Base-by-base conservation (phyloP, 2,888 invertebrate genomes). In the Polydrusus tereticollis region DNA sequence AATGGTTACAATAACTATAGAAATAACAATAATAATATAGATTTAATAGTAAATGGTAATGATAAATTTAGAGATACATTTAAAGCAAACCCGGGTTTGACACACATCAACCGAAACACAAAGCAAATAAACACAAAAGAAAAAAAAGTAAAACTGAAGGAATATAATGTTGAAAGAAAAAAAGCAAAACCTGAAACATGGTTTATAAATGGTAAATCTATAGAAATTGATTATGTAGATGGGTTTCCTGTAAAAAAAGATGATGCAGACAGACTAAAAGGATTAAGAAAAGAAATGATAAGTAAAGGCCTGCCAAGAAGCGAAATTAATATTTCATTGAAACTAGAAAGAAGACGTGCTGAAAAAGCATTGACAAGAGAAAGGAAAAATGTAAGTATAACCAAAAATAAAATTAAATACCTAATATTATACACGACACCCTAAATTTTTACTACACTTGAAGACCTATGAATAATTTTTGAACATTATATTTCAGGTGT, bases 201-300 rank as follows among this genome's bases (percentile, higher is more conserved):
- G 38, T 87, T 88, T 33, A 88, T 92, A 16, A 90, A 92, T 84
- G 91, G 92, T 3, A 87, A 89, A 80, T 88, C 89, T 78, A 84
- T 91, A 20, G 88, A 90, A 79, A 82, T 92, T 26, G 86, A 88
- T 0, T 88, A 89, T 76, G 91, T 88, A 83, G 92, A 93, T 81
- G 92, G 93, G 1, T 93, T 92, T 81, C 92, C 92, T 18, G 87
- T 94, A 0, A 90, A 89, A 85, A 90, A 89, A 78, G 91, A 90
- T 82, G 93, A 93, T 86, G 92, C 90, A 0, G 89, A 89, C 26
- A 86, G 92, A 72, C 82, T 94, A 8, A 86, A 86, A 65, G 87
- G 90, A 66, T 83, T 93, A n/a, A 88, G 88, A 77, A 87, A 88
- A 67, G 88, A 88, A 79, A 89, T 93, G 89, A 87, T 90, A 0